Conservation (phyloP, 2,113 vertebrate genomes). For the Eulacestoma nigropectus region DNA sequence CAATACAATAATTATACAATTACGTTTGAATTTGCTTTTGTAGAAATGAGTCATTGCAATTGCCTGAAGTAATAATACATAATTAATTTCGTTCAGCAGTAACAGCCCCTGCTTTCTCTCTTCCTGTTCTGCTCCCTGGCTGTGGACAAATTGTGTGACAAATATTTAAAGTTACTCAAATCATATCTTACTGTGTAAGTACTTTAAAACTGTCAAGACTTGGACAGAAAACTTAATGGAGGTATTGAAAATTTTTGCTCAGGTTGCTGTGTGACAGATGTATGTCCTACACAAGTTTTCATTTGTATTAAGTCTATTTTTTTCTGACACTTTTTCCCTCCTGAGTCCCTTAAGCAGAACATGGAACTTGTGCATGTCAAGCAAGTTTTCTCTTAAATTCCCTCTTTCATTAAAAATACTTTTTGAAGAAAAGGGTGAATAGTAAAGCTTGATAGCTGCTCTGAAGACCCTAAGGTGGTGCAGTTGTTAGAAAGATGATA, state of each 20-base stretch:
- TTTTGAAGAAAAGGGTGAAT: neutral
- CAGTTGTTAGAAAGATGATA: neutral
- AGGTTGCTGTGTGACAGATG: conserved; percentile 46
- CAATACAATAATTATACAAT: neutral
- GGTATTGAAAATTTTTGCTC: conserved; percentile 38
- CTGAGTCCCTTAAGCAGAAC: conserved; percentile 17
- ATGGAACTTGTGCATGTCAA: neutral
- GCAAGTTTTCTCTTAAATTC: neutral
- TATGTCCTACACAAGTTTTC: conserved; percentile 3
- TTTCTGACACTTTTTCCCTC: conserved; percentile 17
- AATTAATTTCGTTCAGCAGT: neutral
- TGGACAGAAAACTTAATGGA: conserved; percentile 53
- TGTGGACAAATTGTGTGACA: neutral
- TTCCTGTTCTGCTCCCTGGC: neutral
- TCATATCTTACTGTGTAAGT: conserved; percentile 14
- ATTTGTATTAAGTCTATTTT: conserved; percentile 28
- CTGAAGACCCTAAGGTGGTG: neutral
- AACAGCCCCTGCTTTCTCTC: neutral
- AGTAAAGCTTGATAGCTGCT: neutral
- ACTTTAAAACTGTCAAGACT: conserved; percentile 42
- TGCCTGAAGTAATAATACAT: neutral
- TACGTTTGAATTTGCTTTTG: neutral
- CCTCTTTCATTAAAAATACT: neutral
- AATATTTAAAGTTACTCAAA: conserved; percentile 22
- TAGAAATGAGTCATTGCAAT: neutral